Base-by-base conservation (phyloP, 1,140 invertebrate genomes). In the Sycobia sp. region DNA sequence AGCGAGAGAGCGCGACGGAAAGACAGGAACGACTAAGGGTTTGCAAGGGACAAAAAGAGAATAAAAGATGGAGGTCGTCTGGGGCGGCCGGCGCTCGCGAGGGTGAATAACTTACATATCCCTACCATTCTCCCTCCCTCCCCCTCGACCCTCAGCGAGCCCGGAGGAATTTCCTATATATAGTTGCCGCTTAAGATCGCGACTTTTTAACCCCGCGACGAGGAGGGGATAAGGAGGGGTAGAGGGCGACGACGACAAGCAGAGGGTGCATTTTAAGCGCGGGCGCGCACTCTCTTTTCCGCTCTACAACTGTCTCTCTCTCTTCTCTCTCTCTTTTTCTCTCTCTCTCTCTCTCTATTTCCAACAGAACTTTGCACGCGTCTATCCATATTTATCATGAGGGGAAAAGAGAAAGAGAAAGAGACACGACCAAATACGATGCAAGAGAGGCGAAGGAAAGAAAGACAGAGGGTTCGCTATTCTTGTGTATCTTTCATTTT, bases 251-350 rank as follows among this genome's bases (percentile, higher is more conserved):
- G n/a, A n/a, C n/a, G 13, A 16, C 18, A 36, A 49, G 25, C 3
- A 18, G 39, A 62, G 59, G 59, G 59, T 62, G 59, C 59, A 62
- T 62, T 62, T 62, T 62, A 55, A 62, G 49, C 27, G 43, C 34
- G n/a, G 41, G n/a, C 25, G n/a, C n/a, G n/a, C n/a, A n/a, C n/a
- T n/a, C n/a, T n/a, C n/a, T n/a, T n/a, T n/a, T n/a, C n/a, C n/a
- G n/a, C n/a, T n/a, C n/a, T n/a, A n/a, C n/a, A n/a, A n/a, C n/a
- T n/a, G n/a, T n/a, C n/a, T n/a, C n/a, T n/a, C n/a, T n/a, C n/a
- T n/a, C n/a, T n/a, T n/a, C n/a, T n/a, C n/a, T n/a, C n/a, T n/a
- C n/a, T n/a, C n/a, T n/a, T n/a, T n/a, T n/a, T n/a, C n/a, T n/a
- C n/a, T n/a, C n/a, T n/a, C n/a, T n/a, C n/a, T n/a, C n/a, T n/a